Percentiles rank a stretch among this genome's conserved stretches.
Conservation (phyloP, 1,140 invertebrate genomes). For the Eueides isabella region DNA sequence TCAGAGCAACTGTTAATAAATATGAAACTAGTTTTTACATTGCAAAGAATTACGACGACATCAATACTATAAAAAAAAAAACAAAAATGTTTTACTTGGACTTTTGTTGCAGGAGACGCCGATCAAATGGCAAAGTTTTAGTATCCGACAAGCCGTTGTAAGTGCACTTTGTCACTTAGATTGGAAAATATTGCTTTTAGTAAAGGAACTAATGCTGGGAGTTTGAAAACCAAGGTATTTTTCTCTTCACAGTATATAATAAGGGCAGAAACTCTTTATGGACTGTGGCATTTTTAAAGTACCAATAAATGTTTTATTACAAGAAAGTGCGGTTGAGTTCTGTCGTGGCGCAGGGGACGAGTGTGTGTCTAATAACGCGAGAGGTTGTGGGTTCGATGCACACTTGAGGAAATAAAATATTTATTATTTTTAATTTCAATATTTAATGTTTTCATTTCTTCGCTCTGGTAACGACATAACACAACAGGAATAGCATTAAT, state of each 20-base stretch:
- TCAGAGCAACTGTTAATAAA: neutral
- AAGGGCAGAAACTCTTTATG: neutral
- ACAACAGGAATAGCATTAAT: no score
- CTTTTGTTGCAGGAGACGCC: conserved; percentile 53
- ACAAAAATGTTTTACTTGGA: conserved; percentile 30
- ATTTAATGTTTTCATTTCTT: no score
- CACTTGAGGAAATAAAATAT: no score
- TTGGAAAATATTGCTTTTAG: conserved; percentile 77
- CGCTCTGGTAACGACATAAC: no score
- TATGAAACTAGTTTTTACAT: conserved; percentile 13
- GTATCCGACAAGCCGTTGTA: conserved; percentile 76
- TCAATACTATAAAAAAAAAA: conserved; percentile 18
- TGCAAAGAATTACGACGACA: conserved; percentile 11
- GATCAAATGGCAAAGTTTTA: conserved; percentile 77
- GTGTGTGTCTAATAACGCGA: no score
- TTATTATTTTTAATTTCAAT: no score
- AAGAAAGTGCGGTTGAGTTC: no score
- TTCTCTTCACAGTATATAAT: conserved; percentile 14
- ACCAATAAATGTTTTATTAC: neutral
- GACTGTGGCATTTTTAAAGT: neutral
- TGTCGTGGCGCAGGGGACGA: no score
- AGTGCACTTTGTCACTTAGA: conserved; percentile 81
- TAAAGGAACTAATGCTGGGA: conserved; percentile 40
- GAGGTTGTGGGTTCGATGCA: no score
- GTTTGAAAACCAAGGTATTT: conserved; percentile 31